Evolutionary conservation across 2,797 vertebrate genomes (phyloP), one percentile per base, ranked within the genome.

Genomic region (Chelidonichthys spinosus): DNA sequence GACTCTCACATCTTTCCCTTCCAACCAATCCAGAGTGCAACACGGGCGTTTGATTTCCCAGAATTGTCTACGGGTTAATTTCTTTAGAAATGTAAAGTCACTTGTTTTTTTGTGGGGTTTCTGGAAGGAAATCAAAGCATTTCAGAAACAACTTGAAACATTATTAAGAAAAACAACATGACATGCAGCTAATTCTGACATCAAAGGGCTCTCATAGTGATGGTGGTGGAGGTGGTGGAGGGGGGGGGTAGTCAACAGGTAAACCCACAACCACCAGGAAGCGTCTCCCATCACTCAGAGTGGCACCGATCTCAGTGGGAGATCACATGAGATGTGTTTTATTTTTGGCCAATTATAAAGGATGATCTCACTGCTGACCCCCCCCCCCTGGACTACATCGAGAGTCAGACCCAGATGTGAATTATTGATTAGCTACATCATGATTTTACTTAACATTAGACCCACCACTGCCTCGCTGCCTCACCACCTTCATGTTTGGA

Each of bases 121-220:
- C 25, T 58, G 44, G 46, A 64, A 65, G 54, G 53, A 86, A 25
- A 85, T 87, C 69, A 82, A 84, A 85, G 77, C 37, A 59, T 78
- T 82, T 85, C 43, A 59, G 35, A 74, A 25, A 81, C 65, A 77
- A 65, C 67, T 17, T 73, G 67, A 86, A 84, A 85, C 66, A 69
- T 82, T 56, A 84, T 87, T 74, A 85, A 78, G 50, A 78, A 69
- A 70, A 89, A 83, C 58, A 86, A 82, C 84, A 76, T 81, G 71
- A 43, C 86, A 79, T 66, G 56, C 11, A 35, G 62, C 69, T 80
- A 85, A 84, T 71, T 85, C 75, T 76, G 71, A 84, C 74, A 87
- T 89, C 84, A 89, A 91, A 86, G 76, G 46, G 72, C 35, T 69
- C 62, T 76, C 44, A 7, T 58, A 63, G 64, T 42, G 7, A 72